Evolutionary conservation across 2,113 vertebrate genomes (phyloP), one percentile per base, ranked within the genome.

Genomic region (Otis tarda): DNA sequence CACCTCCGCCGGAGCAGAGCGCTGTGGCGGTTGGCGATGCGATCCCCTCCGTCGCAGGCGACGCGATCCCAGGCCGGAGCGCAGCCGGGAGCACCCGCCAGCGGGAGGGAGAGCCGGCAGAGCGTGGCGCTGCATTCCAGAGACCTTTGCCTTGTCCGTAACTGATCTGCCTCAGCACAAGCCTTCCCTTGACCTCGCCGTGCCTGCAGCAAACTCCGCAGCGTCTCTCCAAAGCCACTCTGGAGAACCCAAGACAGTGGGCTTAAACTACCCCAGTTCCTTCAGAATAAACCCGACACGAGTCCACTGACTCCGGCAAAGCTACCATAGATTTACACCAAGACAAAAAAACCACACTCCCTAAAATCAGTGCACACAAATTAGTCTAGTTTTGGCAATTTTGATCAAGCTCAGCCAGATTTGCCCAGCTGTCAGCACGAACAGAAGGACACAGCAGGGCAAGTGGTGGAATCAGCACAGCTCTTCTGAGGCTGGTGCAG

Each of bases 341-440:
- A 37, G 24, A 19, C 0, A 2, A 18, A 53, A 78, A 33, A 56
- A 33, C 7, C 16, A 1, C 0, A 0, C 4, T 63, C 37, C 24
- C 14, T 0, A 4, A 41, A 61, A 59, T 8, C 1, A 1, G 37
- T 7, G 25, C 37, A 45, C 0, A 47, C 16, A 47, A n/a, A 65
- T 76, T 2, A 31, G 24, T 5, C 53, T 15, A 21, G 8, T 73
- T 87, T 27, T 7, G 41, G 53, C 4, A 35, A 10, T 61, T 81
- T 55, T 63, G 23, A 39, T 37, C 3, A 16, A 67, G 49, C 41
- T 88, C 5, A 39, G 25, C 8, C 1, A 0, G 35, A 41, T 86
- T 31, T 77, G n/a, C 59, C 33, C 56, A 39, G 67, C 41, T 56
- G 45, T 4, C 53, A 75, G 69, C 21, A 41, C 0, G 14, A 63